These are phyloP conservation scores for Alaudala cheleensis DNA, from an alignment of 2,113 vertebrate genomes.

Conservation along the genomic window DNA sequence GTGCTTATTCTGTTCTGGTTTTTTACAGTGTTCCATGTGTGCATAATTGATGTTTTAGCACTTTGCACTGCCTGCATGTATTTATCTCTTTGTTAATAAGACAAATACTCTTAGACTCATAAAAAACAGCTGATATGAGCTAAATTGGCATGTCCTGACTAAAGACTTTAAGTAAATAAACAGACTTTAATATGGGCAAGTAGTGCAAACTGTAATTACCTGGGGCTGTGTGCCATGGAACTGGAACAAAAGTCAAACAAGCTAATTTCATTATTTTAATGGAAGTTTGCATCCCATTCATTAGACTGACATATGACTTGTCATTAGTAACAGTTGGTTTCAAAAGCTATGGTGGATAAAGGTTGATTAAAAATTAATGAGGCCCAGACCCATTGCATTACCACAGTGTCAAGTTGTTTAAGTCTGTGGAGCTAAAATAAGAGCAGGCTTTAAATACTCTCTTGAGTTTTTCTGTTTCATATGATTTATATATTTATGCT, in stretches of 20 bases:
- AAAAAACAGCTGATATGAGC: slow-evolving; percentile 53
- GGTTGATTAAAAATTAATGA: slow-evolving; percentile 76
- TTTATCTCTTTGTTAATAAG: slow-evolving; percentile 64
- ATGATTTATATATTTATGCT: not conserved
- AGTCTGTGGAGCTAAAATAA: slow-evolving; percentile 1
- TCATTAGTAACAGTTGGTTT: slow-evolving; percentile 79
- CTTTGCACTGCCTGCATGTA: not conserved
- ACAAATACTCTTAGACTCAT: slow-evolving; percentile 23
- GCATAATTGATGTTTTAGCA: slow-evolving; percentile 7
- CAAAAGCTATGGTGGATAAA: slow-evolving; percentile 72
- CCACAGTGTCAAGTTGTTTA: not conserved
- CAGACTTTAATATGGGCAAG: slow-evolving; percentile 49
- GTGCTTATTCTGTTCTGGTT: not conserved
- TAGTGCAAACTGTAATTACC: slow-evolving; percentile 63
- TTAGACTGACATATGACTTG: slow-evolving; percentile 76
- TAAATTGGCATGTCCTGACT: slow-evolving; percentile 62
- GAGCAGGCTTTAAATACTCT: not conserved
- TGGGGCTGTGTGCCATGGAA: slow-evolving; percentile 47
- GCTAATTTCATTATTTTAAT: slow-evolving; percentile 79
- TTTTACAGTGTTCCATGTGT: not conserved
- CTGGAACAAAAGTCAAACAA: slow-evolving; percentile 72
- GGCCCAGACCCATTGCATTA: slow-evolving; percentile 29
- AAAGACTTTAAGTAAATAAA: slow-evolving; percentile 74
- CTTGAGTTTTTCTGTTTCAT: not conserved
- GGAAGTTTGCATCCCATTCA: slow-evolving; percentile 71